Evolutionary conservation across 2,113 vertebrate genomes (phyloP), one percentile per base, ranked within the genome.

Genomic region (Ophiodon elongatus): DNA sequence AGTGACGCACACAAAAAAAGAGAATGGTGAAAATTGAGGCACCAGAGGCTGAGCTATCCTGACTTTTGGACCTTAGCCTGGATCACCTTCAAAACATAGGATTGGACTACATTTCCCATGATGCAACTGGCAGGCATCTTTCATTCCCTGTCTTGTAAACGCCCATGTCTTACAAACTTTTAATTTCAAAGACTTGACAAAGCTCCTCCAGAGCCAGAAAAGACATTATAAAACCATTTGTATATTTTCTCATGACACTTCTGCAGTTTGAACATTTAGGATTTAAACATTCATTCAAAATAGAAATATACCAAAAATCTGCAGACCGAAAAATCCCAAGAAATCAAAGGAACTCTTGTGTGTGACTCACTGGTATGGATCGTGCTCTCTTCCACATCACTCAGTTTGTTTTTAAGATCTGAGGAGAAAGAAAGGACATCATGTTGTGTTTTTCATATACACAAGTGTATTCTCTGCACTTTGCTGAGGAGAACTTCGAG

Each of bases 341-440:
- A 78, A 56, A 71, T 15, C 0, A n/a, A 81, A 50, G 19, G 17
- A 67, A 62, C 23, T 31, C 31, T 45, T 0, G 3, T 66, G 37
- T 66, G 39, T 35, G 43, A 90, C 90, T 85, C 59, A 93, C 90
- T 27, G 37, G 64, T 0, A 29, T 43, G 0, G 47, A 90, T 80
- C 0, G 14, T 84, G 0, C 6, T 15, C 0, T 84, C 60, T 0
- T 86, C 76, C n/a, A 14, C 1, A 0, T 57, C 1, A 6, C 0
- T 13, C 15, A 45, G 1, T 76, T 52, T 50, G 11, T 0, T 8
- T 37, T 43, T 19, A 57, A 81, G 56, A 25, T 29, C 92, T 92
- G 70, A 64, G 41, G 25, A 73, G 59, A 82, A 37, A 73, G 15
- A 31, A 43, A 57, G 14, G 69, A 63, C 25, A 75, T 17, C 2